phyloP scores from a whole-genome alignment of 2,113 vertebrate species.

The Xiphophorus couchianus region DNA sequence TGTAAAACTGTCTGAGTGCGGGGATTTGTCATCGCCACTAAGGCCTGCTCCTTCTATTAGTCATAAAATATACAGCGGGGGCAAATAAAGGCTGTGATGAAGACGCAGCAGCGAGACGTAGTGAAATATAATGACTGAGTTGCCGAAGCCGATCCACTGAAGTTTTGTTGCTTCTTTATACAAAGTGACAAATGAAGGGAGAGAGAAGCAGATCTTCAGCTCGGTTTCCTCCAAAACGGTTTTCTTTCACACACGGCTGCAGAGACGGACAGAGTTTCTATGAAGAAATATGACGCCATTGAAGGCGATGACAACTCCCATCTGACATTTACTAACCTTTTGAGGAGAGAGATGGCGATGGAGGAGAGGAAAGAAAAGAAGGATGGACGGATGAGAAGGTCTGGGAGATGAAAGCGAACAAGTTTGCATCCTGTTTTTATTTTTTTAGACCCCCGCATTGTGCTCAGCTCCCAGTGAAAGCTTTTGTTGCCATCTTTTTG shows the following conservation, averaged over 20 bases:
- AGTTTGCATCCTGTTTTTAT: conserved; percentile 60
- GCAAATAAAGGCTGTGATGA: conserved; percentile 82
- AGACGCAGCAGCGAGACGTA: conserved; percentile 61
- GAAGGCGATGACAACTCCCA: conserved; percentile 85
- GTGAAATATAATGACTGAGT: conserved; percentile 20
- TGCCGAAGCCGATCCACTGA: conserved; percentile 27
- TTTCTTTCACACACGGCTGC: conserved; percentile 23
- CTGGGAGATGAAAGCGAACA: conserved; percentile 26
- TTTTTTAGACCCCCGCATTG: conserved; percentile 41
- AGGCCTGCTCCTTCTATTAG: conserved; percentile 88
- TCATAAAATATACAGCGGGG: conserved; percentile 87
- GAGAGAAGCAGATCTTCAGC: conserved; percentile 17
- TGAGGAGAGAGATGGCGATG: conserved; percentile 73
- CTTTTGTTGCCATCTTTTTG: conserved; percentile 62
- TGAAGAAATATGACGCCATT: conserved; percentile 78
- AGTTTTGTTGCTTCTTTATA: conserved; percentile 34
- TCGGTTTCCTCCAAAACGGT: conserved; percentile 49
- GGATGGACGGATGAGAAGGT: conserved; percentile 65
- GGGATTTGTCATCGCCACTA: conserved; percentile 91
- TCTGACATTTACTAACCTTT: conserved; percentile 89
- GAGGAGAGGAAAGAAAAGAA: conserved; percentile 55
- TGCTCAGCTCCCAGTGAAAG: conserved; percentile 42
- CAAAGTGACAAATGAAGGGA: conserved; percentile 17
- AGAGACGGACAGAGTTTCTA: conserved; percentile 60
- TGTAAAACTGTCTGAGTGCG: conserved; percentile 90